phyloP scores from a whole-genome alignment of 2,797 vertebrate genomes.

The Myiothlypis coronata region DNA sequence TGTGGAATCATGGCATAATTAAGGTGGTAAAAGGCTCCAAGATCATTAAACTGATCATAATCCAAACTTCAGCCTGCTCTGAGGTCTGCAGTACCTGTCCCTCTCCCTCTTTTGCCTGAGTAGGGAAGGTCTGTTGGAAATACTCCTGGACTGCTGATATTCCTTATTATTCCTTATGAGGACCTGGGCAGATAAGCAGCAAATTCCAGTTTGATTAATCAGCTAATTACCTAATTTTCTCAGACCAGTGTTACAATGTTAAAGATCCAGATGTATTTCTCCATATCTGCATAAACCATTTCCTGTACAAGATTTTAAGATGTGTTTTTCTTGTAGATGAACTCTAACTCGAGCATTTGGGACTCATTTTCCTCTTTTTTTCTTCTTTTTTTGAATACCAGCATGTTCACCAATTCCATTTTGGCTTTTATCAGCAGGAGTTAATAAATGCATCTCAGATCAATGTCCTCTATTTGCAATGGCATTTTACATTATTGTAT shows the following conservation, averaged over 20 bases:
- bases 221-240: not conserved
- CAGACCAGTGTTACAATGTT: not conserved
- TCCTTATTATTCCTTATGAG: not conserved
- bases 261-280: not conserved
- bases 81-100: not conserved
- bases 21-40: not conserved
- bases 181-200: not conserved
- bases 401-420: not conserved
- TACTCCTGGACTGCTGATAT: not conserved
- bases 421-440: not conserved
- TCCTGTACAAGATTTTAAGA: not conserved
- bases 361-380: not conserved
- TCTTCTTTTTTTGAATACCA: not conserved
- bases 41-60: not conserved
- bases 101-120: not conserved
- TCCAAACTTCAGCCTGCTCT: not conserved
- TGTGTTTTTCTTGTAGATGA: not conserved
- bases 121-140: not conserved
- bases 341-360: not conserved
- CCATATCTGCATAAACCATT: not conserved
- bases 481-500: slow-evolving; percentile 25
- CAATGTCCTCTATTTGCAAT: slow-evolving; percentile 14
- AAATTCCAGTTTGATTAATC: not conserved
- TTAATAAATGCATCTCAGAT: slow-evolving; percentile 25
- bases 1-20: not conserved